Conservation (phyloP, 2,113 vertebrate genomes). For the Syngnathus typhle region DNA sequence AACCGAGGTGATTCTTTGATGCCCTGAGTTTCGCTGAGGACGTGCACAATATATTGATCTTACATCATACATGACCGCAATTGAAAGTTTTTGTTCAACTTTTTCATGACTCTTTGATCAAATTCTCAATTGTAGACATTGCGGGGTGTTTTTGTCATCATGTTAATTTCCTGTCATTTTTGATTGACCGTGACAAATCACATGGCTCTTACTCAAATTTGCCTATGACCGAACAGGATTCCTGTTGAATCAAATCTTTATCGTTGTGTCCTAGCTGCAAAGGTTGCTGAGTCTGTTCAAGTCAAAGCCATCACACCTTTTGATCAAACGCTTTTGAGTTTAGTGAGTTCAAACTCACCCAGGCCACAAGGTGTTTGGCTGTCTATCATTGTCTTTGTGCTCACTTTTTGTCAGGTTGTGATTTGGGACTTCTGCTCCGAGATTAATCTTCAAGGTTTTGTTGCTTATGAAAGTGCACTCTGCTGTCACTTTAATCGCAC, state of each 20-base stretch:
- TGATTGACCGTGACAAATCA: not conserved
- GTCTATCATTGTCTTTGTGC: conserved; percentile 51
- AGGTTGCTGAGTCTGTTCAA: conserved; percentile 2
- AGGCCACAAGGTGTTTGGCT: conserved; percentile 46
- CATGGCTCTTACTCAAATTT: not conserved
- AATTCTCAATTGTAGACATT: not conserved
- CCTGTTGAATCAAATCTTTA: conserved; percentile 9
- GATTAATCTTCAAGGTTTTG: conserved; percentile 40
- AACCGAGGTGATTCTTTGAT: not conserved
- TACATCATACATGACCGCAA: not conserved
- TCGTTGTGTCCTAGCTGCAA: conserved; percentile 18
- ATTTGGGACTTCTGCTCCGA: conserved; percentile 34
- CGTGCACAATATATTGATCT: not conserved
- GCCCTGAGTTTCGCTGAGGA: not conserved
- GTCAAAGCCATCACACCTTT: conserved; percentile 27
- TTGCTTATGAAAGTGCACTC: conserved; percentile 32
- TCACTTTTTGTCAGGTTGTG: conserved; percentile 32
- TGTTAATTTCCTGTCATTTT: not conserved
- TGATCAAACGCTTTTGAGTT: conserved; percentile 36
- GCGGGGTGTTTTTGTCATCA: too few species aligned
- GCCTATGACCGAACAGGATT: not conserved
- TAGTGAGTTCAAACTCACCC: conserved; percentile 28
- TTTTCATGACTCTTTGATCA: not conserved
- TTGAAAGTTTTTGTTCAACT: not conserved
- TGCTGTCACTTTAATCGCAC: conserved; percentile 11